phyloP scores from a whole-genome alignment of 2,113 vertebrate species.

The Pachypanchax playfairii region DNA sequence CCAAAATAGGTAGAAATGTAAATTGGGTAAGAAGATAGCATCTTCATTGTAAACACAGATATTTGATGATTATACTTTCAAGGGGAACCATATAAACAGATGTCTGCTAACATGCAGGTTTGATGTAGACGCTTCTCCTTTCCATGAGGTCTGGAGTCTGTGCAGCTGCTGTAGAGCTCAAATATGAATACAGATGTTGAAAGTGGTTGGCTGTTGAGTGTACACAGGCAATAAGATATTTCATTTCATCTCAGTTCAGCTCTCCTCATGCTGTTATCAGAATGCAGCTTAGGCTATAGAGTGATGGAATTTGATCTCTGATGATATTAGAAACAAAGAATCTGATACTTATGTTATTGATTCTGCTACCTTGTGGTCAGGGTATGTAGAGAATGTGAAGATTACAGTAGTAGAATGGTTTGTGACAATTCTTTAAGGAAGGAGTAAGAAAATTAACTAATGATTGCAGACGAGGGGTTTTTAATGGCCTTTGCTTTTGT shows the following conservation, averaged over 20 bases:
- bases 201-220: constrained; percentile 44
- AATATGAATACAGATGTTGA: constrained; percentile 58
- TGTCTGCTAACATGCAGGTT: constrained; percentile 17
- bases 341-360: constrained; percentile 70
- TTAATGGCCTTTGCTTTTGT: constrained; percentile 23
- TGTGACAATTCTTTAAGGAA: constrained; percentile 31
- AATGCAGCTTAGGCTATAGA: constrained; percentile 45
- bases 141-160: constrained; percentile 9
- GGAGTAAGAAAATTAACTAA: constrained; percentile 28
- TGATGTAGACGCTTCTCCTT: constrained; percentile 15
- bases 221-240: constrained; percentile 51
- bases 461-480: constrained; percentile 41
- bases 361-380: constrained; percentile 46
- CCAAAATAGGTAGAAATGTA: constrained; percentile 39
- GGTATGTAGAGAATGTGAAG: constrained; percentile 47
- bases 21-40: constrained; percentile 22
- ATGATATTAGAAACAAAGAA: constrained; percentile 61
- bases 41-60: constrained; percentile 45
- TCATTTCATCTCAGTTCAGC: constrained; percentile 47
- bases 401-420: constrained; percentile 46
- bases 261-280: constrained; percentile 43
- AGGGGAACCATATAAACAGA: constrained; percentile 33
- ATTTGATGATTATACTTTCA: constrained; percentile 45
- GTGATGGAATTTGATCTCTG: constrained; percentile 48
- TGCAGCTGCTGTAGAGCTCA: constrained; percentile 35